phyloP scores from a whole-genome alignment of 2,113 vertebrate species.

The Hydrolagus affinis region DNA sequence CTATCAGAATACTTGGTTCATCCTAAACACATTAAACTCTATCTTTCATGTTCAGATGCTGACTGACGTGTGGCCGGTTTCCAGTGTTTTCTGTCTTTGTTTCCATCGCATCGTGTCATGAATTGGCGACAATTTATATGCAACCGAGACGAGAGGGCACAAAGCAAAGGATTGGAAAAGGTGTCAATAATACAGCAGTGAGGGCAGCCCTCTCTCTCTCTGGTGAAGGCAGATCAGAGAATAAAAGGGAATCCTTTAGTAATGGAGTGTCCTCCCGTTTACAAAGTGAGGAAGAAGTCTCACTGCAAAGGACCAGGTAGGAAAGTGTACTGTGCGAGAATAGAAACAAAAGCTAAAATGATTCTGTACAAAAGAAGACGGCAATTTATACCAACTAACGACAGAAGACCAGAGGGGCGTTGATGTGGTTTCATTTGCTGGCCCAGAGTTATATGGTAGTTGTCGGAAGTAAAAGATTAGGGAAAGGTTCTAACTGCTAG shows the following conservation, averaged over 20 bases:
- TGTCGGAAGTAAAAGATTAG: constrained; percentile 29
- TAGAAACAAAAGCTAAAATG: constrained; percentile 1
- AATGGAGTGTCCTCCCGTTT: not conserved
- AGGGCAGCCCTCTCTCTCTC: not conserved
- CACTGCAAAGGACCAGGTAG: not conserved
- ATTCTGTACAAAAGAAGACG: constrained; percentile 22
- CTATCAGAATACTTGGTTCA: too few relatives aligned
- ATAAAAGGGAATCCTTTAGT: not conserved
- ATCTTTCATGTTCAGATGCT: too few relatives aligned
- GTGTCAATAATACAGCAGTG: not conserved
- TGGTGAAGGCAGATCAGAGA: constrained; percentile 26
- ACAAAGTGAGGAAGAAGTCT: constrained; percentile 6
- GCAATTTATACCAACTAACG: constrained; percentile 24
- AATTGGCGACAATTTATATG: not conserved
- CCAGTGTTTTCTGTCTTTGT: too few relatives aligned
- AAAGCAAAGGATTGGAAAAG: constrained; percentile 13
- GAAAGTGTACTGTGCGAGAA: not conserved
- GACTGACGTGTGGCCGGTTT: too few relatives aligned
- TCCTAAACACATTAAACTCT: too few relatives aligned
- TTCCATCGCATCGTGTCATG: too few relatives aligned
- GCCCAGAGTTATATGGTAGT: constrained; percentile 11
- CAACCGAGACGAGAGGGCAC: not conserved
- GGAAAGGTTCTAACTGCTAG: not conserved
- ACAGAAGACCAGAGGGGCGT: constrained; percentile 19
- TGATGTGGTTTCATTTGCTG: constrained; percentile 8